Conservation (phyloP, 2,797 vertebrate species). For the Pseudomugil tenellus region DNA sequence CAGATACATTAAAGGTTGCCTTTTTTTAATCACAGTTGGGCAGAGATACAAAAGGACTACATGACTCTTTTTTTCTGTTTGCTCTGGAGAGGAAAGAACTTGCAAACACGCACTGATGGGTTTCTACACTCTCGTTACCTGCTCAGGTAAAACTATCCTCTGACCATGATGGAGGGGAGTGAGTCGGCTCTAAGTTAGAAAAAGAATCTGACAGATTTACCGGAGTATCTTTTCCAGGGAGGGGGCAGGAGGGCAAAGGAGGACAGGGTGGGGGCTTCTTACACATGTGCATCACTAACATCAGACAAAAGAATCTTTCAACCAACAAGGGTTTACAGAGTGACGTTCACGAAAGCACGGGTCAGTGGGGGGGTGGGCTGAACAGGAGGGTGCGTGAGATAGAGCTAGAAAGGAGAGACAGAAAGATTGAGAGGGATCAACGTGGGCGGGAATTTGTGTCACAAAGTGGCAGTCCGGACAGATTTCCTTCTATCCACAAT, state of each 20-base stretch:
- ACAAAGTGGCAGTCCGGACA: conserved; percentile 88
- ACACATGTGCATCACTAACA: conserved; percentile 95
- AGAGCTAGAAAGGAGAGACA: conserved; percentile 53
- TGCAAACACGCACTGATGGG: conserved; percentile 93
- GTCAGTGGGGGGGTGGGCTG: too few species aligned
- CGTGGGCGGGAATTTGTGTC: conserved; percentile 64
- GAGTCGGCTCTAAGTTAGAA: conserved; percentile 80
- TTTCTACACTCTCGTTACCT: conserved; percentile 85
- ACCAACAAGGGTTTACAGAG: conserved; percentile 92
- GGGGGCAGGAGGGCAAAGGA: conserved; percentile 39
- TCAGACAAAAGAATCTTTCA: conserved; percentile 91
- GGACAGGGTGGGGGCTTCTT: conserved; percentile 67
- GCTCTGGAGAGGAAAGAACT: conserved; percentile 91
- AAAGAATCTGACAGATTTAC: conserved; percentile 79
- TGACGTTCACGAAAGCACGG: conserved; percentile 95
- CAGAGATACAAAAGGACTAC: conserved; percentile 96
- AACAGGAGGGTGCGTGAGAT: conserved; percentile 9
- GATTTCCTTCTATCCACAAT: conserved; percentile 90
- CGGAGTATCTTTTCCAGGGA: conserved; percentile 63
- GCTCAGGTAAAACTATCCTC: conserved; percentile 80
- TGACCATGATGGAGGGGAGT: conserved; percentile 58
- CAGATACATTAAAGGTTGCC: conserved; percentile 90
- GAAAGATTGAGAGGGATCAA: conserved; percentile 70
- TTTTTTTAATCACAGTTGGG: conserved; percentile 90
- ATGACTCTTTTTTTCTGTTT: conserved; percentile 75